Conservation (phyloP, 2,888 invertebrate species). For the Orgyia antiqua region DNA sequence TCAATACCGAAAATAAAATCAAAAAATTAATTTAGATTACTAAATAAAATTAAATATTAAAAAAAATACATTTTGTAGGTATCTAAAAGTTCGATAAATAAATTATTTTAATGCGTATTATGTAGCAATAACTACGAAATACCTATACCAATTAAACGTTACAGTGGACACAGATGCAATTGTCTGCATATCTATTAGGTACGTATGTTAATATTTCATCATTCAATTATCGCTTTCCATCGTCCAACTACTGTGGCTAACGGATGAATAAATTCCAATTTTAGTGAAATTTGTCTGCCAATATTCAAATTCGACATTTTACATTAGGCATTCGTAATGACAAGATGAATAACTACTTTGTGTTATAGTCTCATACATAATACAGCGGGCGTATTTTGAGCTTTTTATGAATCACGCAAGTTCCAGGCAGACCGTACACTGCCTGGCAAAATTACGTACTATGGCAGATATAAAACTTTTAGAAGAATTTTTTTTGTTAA, state of each 20-base stretch:
- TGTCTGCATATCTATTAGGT: conserved; percentile 23
- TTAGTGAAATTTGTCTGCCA: conserved; percentile 49
- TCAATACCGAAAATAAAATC: too few species aligned
- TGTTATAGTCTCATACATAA: conserved; percentile 46
- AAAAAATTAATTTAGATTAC: too few species aligned
- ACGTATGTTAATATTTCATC: conserved; percentile 47
- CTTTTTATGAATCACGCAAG: conserved; percentile 14
- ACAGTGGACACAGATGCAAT: conserved; percentile 6
- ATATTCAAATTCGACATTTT: conserved; percentile 60
- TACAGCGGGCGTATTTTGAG: conserved; percentile 28
- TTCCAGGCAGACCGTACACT: too few species aligned
- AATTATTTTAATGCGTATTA: too few species aligned
- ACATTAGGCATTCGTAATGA: conserved; percentile 58
- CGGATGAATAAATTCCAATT: conserved; percentile 31
- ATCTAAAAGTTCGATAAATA: too few species aligned
- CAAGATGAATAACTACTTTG: conserved; percentile 49
- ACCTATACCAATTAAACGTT: too few species aligned
- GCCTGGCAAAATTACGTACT: too few species aligned
- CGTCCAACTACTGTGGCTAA: conserved; percentile 32
- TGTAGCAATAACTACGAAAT: too few species aligned
- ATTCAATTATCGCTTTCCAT: conserved; percentile 46
- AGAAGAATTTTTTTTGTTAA: too few species aligned
- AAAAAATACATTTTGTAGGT: too few species aligned
- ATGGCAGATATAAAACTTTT: too few species aligned
- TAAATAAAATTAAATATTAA: too few species aligned